Conservation (phyloP, 2,797 vertebrate genomes). For the Danionella dracula region DNA sequence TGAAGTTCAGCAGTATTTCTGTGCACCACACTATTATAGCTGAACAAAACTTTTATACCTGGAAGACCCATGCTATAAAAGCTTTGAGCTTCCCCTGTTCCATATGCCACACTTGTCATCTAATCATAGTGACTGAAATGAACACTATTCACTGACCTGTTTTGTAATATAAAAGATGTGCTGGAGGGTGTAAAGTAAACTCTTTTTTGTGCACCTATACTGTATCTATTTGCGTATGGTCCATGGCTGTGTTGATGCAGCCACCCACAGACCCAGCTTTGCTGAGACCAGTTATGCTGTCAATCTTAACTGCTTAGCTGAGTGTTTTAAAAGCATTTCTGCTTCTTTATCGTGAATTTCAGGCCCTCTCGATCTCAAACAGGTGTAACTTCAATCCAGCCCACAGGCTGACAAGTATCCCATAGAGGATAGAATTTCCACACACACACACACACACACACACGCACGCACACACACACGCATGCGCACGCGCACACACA, state of each 20-base stretch:
- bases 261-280: background rate
- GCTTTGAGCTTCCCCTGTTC: background rate
- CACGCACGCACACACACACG: too few relatives aligned
- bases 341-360: conserved; percentile 11
- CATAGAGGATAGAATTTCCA: conserved; percentile 55
- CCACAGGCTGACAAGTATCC: conserved; percentile 42
- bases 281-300: background rate
- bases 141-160: conserved; percentile 32
- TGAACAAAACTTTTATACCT: background rate
- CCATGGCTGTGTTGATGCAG: background rate
- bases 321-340: background rate
- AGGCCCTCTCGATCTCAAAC: conserved; percentile 8
- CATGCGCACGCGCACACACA: too few relatives aligned
- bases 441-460: conserved; percentile 55
- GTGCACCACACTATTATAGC: background rate
- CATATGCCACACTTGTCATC: background rate
- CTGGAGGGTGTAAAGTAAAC: background rate
- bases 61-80: background rate
- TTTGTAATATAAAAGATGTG: conserved; percentile 5
- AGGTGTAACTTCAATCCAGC: conserved; percentile 48
- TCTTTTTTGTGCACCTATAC: background rate
- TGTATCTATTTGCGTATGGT: background rate
- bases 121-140: background rate
- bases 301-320: background rate
- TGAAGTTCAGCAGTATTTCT: background rate